These are phyloP conservation scores for Drosophila atripex DNA, from an alignment of 2,888 invertebrate genomes.

Conservation along the genomic window DNA sequence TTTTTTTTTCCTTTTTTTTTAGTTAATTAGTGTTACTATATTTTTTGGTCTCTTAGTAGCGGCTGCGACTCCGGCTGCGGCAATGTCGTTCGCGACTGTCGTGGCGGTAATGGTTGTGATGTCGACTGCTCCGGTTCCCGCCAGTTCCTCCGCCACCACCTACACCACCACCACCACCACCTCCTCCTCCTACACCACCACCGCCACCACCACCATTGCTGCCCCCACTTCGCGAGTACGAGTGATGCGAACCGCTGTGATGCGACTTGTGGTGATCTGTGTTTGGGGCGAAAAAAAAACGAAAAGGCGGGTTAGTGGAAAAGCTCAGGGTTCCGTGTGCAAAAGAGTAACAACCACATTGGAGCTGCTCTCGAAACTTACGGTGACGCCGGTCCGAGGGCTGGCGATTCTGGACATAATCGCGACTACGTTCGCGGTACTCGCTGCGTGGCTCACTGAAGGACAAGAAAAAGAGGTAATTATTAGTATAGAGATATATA, in stretches of 20 bases:
- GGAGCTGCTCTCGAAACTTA: slow-evolving; percentile 49
- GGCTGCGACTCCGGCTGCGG: slow-evolving; percentile 82
- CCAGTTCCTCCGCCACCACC: slow-evolving; percentile 12
- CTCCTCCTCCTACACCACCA: slow-evolving; percentile 2
- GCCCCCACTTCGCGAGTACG: slow-evolving; percentile 73
- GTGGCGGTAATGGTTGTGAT: slow-evolving; percentile 77
- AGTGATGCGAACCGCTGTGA: slow-evolving; percentile 66
- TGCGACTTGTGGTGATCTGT: slow-evolving; percentile 80
- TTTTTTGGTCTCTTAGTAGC: slow-evolving; percentile 73
- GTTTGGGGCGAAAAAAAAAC: background rate
- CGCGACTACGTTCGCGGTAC: slow-evolving; percentile 79
- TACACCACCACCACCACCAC: slow-evolving; percentile 5
- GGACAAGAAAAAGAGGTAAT: background rate
- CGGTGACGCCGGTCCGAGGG: slow-evolving; percentile 76
- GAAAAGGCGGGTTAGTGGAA: background rate
- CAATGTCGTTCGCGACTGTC: slow-evolving; percentile 77
- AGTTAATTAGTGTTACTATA: slow-evolving; percentile 38
- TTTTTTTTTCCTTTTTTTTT: slow-evolving; percentile 17
- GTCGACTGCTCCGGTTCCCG: slow-evolving; percentile 69
- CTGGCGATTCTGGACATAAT: slow-evolving; percentile 72
- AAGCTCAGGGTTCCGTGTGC: slow-evolving; percentile 6
- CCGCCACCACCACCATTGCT: slow-evolving; percentile 61
- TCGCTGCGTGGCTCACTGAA: slow-evolving; percentile 73
- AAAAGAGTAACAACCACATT: background rate
- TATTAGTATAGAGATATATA: background rate